Evolutionary conservation across 2,797 vertebrate species (phyloP).

Genomic region (Peromyscus attwateri): DNA sequence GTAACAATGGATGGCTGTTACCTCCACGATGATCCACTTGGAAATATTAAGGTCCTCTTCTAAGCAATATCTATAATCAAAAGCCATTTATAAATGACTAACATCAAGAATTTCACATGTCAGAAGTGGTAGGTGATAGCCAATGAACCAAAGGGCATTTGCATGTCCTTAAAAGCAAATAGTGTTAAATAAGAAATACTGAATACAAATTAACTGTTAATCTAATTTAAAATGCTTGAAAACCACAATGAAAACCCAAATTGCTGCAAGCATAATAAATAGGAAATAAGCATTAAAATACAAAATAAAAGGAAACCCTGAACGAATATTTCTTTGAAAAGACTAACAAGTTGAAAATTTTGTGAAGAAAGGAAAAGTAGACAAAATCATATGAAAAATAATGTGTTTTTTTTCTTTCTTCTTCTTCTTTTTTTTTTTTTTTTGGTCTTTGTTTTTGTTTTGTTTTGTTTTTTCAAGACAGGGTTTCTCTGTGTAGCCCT

Average conservation of each 20-base stretch:
- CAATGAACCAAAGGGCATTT: background rate
- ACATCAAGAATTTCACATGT: background rate
- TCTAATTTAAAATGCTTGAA: background rate
- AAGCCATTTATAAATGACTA: background rate
- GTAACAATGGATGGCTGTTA: background rate
- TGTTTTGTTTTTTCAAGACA: background rate
- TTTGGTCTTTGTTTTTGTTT: no score
- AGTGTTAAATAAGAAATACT: background rate
- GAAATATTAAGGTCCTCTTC: conserved; percentile 9
- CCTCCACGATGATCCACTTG: background rate
- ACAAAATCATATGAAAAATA: conserved; percentile 10
- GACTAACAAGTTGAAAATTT: background rate
- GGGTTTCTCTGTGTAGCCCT: background rate
- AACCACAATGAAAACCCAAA: background rate
- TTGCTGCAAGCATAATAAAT: background rate
- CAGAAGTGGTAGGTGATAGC: background rate
- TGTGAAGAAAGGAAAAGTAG: background rate
- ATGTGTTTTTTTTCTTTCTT: background rate
- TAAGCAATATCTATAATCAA: background rate
- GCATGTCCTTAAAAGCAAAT: background rate
- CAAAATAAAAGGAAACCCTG: background rate
- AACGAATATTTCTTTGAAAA: background rate
- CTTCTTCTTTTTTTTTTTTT: no score
- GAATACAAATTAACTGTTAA: background rate
- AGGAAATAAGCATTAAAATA: background rate